Percentiles rank a stretch among this genome's conserved stretches.
phyloP scores from a whole-genome alignment of 2,113 vertebrate species.

The Mus spicilegus region DNA sequence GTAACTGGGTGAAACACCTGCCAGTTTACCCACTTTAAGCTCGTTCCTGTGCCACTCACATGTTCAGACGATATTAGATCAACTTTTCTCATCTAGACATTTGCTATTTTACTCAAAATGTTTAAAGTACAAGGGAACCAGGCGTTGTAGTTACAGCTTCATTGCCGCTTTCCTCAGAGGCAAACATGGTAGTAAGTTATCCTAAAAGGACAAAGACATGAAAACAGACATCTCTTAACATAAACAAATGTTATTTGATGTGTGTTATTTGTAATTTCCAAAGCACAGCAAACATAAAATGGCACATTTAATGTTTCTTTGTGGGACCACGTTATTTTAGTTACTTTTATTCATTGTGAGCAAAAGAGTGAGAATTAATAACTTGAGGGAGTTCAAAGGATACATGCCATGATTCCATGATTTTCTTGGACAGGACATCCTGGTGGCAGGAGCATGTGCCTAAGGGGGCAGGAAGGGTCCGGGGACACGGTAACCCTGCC shows the following conservation, averaged over 20 bases:
- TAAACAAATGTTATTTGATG: not conserved
- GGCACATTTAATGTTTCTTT: not conserved
- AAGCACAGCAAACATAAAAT: not conserved
- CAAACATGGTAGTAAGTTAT: not conserved
- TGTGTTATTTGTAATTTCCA: not conserved
- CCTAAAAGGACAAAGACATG: not conserved
- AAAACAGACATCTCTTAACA: not conserved
- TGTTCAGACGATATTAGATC: conserved; percentile 42
- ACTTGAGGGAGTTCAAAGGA: not conserved
- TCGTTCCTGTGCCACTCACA: conserved; percentile 77
- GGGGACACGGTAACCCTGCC: not conserved
- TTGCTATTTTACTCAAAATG: conserved; percentile 25
- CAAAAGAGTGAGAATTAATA: not conserved
- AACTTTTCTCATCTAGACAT: conserved; percentile 66
- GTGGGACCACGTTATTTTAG: not conserved
- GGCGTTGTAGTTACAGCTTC: not conserved
- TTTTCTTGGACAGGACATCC: not conserved
- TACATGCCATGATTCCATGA: not conserved
- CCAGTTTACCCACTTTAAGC: conserved; percentile 81
- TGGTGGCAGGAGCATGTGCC: not conserved
- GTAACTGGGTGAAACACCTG: conserved; percentile 81
- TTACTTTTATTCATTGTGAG: not conserved
- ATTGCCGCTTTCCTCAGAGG: not conserved
- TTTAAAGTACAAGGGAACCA: conserved; percentile 5
- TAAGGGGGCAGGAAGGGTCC: not conserved